Conservation (phyloP, 2,113 vertebrate species). For the Apaloderma vittatum region DNA sequence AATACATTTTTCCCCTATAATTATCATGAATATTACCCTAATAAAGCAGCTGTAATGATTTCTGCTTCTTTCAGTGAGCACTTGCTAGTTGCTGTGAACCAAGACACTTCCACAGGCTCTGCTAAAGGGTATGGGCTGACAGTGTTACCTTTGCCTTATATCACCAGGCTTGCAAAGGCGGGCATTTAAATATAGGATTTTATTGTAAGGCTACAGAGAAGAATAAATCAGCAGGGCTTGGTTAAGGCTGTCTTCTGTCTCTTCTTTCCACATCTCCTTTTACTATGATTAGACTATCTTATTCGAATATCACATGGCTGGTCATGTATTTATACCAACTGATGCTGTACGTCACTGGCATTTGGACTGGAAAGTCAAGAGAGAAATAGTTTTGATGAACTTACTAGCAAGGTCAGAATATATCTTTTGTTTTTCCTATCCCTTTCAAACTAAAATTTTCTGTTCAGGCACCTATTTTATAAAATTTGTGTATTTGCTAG, state of each 20-base stretch:
- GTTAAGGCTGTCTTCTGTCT: background rate
- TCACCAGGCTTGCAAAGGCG: background rate
- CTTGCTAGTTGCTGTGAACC: background rate
- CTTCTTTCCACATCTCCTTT: background rate
- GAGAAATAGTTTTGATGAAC: background rate
- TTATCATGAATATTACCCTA: background rate
- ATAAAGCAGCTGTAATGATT: background rate
- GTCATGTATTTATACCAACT: background rate
- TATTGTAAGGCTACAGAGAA: background rate
- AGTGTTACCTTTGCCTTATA: background rate
- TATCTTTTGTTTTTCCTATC: background rate
- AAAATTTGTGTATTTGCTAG: background rate
- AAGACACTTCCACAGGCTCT: background rate
- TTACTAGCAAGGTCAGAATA: background rate
- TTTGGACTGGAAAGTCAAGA: constrained; percentile 6
- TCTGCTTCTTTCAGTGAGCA: background rate
- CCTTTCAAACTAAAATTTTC: background rate
- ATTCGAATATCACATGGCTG: background rate
- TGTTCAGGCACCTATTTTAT: background rate
- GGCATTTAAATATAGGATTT: background rate
- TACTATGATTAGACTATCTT: background rate
- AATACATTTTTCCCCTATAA: background rate
- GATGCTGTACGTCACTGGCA: background rate
- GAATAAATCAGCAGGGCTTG: background rate
- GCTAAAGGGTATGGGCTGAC: background rate